These are phyloP conservation scores for Physocephala rufipes DNA, from an alignment of 2,888 invertebrate species.

Conservation along the genomic window DNA sequence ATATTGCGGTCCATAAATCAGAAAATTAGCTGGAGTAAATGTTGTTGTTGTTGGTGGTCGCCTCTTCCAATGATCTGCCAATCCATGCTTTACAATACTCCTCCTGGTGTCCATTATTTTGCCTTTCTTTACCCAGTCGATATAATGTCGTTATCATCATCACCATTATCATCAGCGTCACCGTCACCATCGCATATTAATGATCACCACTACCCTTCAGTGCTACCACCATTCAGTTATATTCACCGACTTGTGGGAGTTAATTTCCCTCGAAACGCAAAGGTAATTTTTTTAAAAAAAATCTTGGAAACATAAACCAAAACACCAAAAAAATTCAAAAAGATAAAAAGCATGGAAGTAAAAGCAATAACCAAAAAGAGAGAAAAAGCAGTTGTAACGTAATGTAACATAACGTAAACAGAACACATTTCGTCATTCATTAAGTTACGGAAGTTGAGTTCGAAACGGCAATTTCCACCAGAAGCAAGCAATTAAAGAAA, in stretches of 20 bases:
- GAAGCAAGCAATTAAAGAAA: conserved; percentile 66
- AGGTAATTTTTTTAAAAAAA: background rate
- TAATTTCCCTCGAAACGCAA: background rate
- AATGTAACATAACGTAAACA: too few species aligned
- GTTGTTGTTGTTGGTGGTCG: too few species aligned
- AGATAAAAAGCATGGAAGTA: too few species aligned
- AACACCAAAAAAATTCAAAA: background rate
- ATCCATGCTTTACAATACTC: background rate
- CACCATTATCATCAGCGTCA: background rate
- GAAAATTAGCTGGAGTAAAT: too few species aligned
- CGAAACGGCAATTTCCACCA: conserved; percentile 67
- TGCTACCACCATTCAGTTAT: background rate
- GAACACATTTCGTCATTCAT: conserved; percentile 66
- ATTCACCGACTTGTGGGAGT: background rate
- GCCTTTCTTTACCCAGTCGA: background rate
- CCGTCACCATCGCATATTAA: background rate
- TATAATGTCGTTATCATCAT: too few species aligned
- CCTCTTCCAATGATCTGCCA: too few species aligned
- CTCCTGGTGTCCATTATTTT: background rate
- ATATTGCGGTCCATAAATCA: too few species aligned
- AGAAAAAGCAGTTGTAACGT: too few species aligned
- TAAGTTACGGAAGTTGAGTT: conserved; percentile 67
- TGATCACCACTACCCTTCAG: background rate
- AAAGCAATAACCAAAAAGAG: too few species aligned
- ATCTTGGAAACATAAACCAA: background rate